Evolutionary conservation across 2,797 vertebrate genomes (phyloP).

Genomic region (Sciurus carolinensis): DNA sequence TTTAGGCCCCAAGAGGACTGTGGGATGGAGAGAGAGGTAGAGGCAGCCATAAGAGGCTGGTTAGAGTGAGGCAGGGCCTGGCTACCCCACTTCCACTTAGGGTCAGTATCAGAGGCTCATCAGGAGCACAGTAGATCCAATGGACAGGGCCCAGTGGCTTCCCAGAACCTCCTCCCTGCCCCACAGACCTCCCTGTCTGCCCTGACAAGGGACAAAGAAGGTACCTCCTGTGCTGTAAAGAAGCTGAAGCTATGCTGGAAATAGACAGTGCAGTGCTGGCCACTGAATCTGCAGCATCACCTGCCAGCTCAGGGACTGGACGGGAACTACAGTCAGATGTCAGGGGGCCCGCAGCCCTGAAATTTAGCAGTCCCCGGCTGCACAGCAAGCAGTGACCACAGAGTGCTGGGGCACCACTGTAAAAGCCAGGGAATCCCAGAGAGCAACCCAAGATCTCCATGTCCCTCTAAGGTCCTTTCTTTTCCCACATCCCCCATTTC

Average conservation of each 20-base stretch:
- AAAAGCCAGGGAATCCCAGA: not conserved
- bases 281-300: not conserved
- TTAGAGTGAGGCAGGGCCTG: not conserved
- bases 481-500: fast-evolving
- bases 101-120: fast-evolving
- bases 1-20: not conserved
- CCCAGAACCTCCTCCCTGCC: not conserved
- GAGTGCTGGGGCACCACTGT: fast-evolving
- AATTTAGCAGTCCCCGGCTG: fast-evolving
- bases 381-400: fast-evolving
- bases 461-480: not conserved
- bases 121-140: fast-evolving
- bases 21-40: not conserved
- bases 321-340: not conserved
- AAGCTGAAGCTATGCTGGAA: not conserved
- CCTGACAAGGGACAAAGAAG: not conserved
- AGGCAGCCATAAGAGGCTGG: fast-evolving
- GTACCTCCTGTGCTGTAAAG: fast-evolving
- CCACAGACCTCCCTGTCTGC: fast-evolving
- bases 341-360: not conserved
- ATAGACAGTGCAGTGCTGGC: not conserved
- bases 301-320: no score
- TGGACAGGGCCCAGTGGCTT: fast-evolving
- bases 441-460: not conserved
- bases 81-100: fast-evolving